Base-by-base conservation (phyloP, 2,797 vertebrate species). In the Octomys mimax region DNA sequence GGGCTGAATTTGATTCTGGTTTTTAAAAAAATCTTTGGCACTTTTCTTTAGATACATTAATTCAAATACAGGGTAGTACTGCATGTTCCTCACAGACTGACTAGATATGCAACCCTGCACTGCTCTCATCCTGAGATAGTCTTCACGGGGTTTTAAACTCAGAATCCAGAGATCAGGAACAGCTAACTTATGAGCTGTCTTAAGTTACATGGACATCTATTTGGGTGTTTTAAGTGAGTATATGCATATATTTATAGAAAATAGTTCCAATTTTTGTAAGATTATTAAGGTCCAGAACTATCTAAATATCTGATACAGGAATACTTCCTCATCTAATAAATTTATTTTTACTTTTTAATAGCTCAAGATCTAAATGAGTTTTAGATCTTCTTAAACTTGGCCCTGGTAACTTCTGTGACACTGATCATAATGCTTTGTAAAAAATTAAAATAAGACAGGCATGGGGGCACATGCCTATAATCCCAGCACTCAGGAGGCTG, bases 71-170 rank as follows among this genome's bases (percentile, higher is more conserved):
- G 73, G 82, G 70, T 80, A 82, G 14, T 52, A 82, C 2, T 88
- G 33, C 36, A 52, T 4, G 52, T n/a, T 89, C 92, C 77, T 89
- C 61, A 94, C 13, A 52, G 71, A 81, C 2, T 90, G n/a, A 85
- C 1, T 85, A 31, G 22, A 52, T 18, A 62, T 0, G 57, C 19
- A 57, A n/a, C 22, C 26, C n/a, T 66, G 11, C 46, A 62, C 57
- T 84, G 33, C 10, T 28, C 39, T 96, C 14, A 83, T 39, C 33
- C 28, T 39, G 6, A 31, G 21, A 77, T 3, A 87, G 39, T 61
- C 46, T 92, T 78, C 54, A 49, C 8, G 88, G 33, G 33, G 71
- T 94, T 78, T 82, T 89, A 70, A 94, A 94, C 39, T 91, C 59
- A n/a, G 46, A 14, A 49, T 80, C 16, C 61, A 89, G 0, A 57